Percentiles rank a stretch among this genome's conserved stretches.
Evolutionary conservation across 1,140 invertebrate genomes (phyloP).

Genomic region (Drosophila suzukii): DNA sequence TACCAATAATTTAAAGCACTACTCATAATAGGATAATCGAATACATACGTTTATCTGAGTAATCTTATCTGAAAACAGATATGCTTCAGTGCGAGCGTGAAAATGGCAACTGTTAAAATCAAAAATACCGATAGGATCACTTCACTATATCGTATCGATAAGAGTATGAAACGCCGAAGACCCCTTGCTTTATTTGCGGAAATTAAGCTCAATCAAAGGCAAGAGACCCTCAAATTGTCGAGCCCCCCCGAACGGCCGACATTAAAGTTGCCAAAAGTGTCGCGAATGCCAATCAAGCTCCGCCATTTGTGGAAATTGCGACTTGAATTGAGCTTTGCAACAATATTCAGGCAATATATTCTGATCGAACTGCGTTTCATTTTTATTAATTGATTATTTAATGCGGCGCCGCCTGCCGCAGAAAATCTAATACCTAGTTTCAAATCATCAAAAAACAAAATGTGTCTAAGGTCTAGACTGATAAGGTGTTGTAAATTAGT

Average conservation of each 20-base stretch:
- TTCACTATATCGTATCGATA: slow-evolving; percentile 3
- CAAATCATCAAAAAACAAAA: slow-evolving; percentile 19
- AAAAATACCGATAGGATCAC: not conserved
- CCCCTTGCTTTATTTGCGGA: slow-evolving; percentile 14
- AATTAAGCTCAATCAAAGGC: slow-evolving; percentile 43
- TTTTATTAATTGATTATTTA: slow-evolving; percentile 48
- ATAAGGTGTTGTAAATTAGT: slow-evolving; percentile 35
- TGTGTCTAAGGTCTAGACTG: slow-evolving; percentile 33
- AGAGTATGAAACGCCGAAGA: not conserved
- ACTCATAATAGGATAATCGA: not conserved
- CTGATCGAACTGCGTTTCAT: slow-evolving; percentile 32
- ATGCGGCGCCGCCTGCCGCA: slow-evolving; percentile 17
- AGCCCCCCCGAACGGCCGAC: not conserved
- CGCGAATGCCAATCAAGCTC: slow-evolving; percentile 22
- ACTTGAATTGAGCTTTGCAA: slow-evolving; percentile 26
- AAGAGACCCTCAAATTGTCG: not conserved
- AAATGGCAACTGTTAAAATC: not conserved
- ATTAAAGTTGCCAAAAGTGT: slow-evolving; percentile 45
- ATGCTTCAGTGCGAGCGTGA: not conserved
- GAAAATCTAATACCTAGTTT: not conserved
- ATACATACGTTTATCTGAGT: too few species aligned
- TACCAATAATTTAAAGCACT: too few species aligned
- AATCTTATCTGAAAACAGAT: not conserved
- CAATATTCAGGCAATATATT: slow-evolving; percentile 20
- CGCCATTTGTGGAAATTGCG: slow-evolving; percentile 36